These are phyloP conservation scores for Hylaeus anthracinus DNA, from an alignment of 1,140 invertebrate species.

Conservation along the genomic window DNA sequence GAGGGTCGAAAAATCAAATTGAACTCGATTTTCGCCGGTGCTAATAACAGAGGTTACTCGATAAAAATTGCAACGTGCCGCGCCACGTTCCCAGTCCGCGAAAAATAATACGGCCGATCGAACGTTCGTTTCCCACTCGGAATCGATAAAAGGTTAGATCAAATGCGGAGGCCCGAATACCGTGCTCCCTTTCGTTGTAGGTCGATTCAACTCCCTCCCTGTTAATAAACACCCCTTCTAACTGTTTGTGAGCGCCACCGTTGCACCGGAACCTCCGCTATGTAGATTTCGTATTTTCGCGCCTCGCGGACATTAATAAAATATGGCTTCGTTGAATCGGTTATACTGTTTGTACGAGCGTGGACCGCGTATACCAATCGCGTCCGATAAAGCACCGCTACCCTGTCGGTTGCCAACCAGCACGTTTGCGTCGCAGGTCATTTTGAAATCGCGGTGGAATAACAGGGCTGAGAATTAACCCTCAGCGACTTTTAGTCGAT, in stretches of 20 bases:
- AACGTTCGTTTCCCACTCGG: background rate
- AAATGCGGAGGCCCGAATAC: constrained; percentile 13
- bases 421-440: constrained; percentile 20
- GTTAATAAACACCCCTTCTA: constrained; percentile 31
- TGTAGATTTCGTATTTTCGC: constrained; percentile 49
- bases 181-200: background rate
- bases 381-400: constrained; percentile 47
- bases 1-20: background rate
- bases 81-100: background rate
- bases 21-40: background rate
- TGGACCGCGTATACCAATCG: constrained; percentile 28
- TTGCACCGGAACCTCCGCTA: background rate
- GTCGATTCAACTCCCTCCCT: constrained; percentile 3
- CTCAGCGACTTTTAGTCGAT: background rate
- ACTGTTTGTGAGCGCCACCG: constrained; percentile 34
- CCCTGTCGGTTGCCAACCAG: constrained; percentile 1
- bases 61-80: background rate
- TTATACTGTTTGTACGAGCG: constrained; percentile 15
- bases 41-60: background rate
- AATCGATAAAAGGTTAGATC: background rate
- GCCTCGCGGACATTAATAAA: constrained; percentile 51
- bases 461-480: constrained; percentile 17
- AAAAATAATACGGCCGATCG: constrained; percentile 2
- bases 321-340: constrained; percentile 24
- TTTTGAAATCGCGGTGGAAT: constrained; percentile 27